These are phyloP conservation scores for Patagioenas fasciata DNA, from an alignment of 2,113 vertebrate genomes.

Conservation along the genomic window DNA sequence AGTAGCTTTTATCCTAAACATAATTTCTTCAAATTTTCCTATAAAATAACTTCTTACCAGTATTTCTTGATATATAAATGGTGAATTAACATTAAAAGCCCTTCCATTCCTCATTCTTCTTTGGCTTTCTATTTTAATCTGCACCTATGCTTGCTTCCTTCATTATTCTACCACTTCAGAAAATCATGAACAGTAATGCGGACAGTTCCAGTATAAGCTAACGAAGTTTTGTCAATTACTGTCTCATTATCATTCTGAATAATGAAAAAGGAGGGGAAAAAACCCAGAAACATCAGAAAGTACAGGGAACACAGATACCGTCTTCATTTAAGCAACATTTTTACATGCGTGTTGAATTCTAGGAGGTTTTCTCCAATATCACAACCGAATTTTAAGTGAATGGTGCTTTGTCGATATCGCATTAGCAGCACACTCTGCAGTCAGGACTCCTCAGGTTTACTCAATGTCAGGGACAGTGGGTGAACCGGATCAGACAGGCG, in stretches of 20 bases:
- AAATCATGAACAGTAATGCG: not conserved
- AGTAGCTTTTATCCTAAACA: not conserved
- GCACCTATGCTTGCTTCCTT: not conserved
- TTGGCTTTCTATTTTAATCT: not conserved
- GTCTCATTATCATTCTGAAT: not conserved
- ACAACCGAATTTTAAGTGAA: not conserved
- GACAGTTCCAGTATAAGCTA: not conserved
- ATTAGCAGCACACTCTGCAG: not conserved
- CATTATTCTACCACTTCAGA: not conserved
- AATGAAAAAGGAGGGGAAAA: not conserved
- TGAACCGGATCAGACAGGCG: fast-evolving
- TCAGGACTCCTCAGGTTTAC: not conserved
- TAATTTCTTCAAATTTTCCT: not conserved
- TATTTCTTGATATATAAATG: not conserved
- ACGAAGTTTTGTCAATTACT: not conserved
- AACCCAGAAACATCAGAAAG: not conserved
- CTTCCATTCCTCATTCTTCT: not conserved
- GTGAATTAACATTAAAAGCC: not conserved
- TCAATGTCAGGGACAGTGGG: not conserved
- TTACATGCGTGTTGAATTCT: not conserved
- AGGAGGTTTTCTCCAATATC: not conserved
- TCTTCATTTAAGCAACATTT: not conserved
- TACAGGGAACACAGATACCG: not conserved
- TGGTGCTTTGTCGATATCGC: no score
- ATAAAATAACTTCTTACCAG: not conserved